Percentiles rank a stretch among this genome's conserved stretches.
These are phyloP conservation scores for Eublepharis macularius DNA, from an alignment of 2,113 vertebrate genomes.

Conservation along the genomic window DNA sequence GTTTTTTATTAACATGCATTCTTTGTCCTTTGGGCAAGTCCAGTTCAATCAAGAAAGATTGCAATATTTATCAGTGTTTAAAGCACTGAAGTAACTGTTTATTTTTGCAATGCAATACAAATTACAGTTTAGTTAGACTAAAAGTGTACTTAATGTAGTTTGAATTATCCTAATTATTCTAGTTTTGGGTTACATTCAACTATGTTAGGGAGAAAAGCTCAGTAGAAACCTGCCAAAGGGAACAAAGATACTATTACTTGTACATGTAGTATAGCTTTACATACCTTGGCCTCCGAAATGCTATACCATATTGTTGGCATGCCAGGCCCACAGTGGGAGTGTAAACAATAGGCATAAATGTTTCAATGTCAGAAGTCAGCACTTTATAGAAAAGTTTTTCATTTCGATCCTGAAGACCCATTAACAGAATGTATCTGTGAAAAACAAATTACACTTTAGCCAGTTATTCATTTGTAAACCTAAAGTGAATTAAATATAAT, in stretches of 20 bases:
- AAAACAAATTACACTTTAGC: conserved; percentile 62
- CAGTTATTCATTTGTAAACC: not conserved
- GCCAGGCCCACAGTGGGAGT: conserved; percentile 95
- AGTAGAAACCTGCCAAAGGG: conserved; percentile 16
- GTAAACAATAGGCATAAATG: conserved; percentile 97
- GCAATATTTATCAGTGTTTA: conserved; percentile 22
- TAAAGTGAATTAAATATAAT: conserved; percentile 27
- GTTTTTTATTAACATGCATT: conserved; percentile 12
- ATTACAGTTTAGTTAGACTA: conserved; percentile 29
- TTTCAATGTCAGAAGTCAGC: conserved; percentile 88
- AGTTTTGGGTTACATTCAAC: conserved; percentile 45
- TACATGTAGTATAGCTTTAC: conserved; percentile 67
- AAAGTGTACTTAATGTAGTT: conserved; percentile 29
- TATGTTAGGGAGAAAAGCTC: not conserved
- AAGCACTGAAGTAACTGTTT: conserved; percentile 31
- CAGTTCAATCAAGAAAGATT: conserved; percentile 14
- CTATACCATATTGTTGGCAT: conserved; percentile 93
- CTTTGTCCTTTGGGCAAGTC: not conserved
- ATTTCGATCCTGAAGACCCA: conserved; percentile 93
- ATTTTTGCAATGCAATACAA: conserved; percentile 31
- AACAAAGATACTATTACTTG: conserved; percentile 45
- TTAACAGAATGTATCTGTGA: conserved; percentile 92
- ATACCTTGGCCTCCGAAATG: conserved; percentile 92
- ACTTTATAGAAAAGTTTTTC: conserved; percentile 97
- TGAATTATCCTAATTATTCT: conserved; percentile 48